These are phyloP conservation scores for Lipophrys pholis DNA, from an alignment of 2,113 vertebrate genomes.

Conservation along the genomic window DNA sequence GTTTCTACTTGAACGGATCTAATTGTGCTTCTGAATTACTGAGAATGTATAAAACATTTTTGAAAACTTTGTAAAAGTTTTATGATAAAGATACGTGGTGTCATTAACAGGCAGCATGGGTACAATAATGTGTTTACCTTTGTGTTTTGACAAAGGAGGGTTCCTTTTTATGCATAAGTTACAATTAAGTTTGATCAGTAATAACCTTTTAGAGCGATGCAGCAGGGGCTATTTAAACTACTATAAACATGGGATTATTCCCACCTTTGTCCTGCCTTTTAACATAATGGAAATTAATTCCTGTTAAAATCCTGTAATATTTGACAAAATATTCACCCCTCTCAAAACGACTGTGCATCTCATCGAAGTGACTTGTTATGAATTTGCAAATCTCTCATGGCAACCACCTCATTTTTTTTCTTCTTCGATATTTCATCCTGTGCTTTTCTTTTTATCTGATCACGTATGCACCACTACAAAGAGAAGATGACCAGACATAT, in stretches of 20 bases:
- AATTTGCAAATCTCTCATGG: slow-evolving; percentile 7
- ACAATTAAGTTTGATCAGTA: slow-evolving; percentile 35
- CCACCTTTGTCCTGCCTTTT: not conserved
- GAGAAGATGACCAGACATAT: slow-evolving; percentile 4
- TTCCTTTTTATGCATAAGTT: slow-evolving; percentile 54
- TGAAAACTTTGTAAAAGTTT: not conserved
- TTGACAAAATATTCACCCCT: slow-evolving; percentile 24
- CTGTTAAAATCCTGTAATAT: slow-evolving; percentile 21
- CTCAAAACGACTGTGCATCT: slow-evolving; percentile 25
- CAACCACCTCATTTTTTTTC: slow-evolving; percentile 10
- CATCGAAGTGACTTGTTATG: slow-evolving; percentile 14
- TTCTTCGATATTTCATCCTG: not conserved
- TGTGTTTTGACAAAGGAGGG: slow-evolving; percentile 55
- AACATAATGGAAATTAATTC: slow-evolving; percentile 22
- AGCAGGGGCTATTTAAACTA: slow-evolving; percentile 5
- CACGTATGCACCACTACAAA: slow-evolving; percentile 35
- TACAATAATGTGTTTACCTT: slow-evolving; percentile 44
- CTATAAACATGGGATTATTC: slow-evolving; percentile 20
- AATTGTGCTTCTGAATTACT: slow-evolving; percentile 11
- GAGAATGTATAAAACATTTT: slow-evolving; percentile 23
- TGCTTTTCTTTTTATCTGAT: slow-evolving; percentile 7
- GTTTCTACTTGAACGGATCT: slow-evolving; percentile 19
- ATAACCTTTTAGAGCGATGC: slow-evolving; percentile 34
- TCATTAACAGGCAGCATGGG: slow-evolving; percentile 22
- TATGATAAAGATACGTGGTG: slow-evolving; percentile 30